A percentile compares a stretch with the other conserved stretches of the same genome.
Evolutionary conservation across 2,888 invertebrate species (phyloP).

Genomic region (Tachina grossa): DNA sequence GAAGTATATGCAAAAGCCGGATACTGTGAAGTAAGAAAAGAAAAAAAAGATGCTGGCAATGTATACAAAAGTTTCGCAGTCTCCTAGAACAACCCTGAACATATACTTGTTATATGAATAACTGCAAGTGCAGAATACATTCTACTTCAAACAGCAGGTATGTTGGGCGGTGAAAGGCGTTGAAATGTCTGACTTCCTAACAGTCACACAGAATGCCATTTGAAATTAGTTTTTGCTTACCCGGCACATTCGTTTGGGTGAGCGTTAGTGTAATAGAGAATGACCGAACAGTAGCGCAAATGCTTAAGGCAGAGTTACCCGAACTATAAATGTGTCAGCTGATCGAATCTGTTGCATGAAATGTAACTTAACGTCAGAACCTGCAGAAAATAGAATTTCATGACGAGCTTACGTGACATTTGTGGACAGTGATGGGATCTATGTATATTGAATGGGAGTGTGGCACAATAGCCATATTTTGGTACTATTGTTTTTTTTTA

Average conservation of each 20-base stretch:
- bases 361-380: no score
- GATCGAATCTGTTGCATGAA: no score
- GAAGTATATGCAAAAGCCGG: neutral
- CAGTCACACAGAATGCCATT: neutral
- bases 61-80: neutral
- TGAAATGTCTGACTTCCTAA: neutral
- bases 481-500: no score
- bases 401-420: no score
- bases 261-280: neutral
- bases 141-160: neutral
- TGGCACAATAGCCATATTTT: no score
- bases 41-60: neutral
- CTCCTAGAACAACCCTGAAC: neutral
- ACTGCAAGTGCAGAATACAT: neutral
- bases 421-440: no score
- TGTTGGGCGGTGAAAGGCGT: neutral
- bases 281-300: no score
- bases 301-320: neutral
- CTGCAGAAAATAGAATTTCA: no score
- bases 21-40: neutral
- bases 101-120: neutral
- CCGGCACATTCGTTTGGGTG: neutral
- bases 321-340: neutral
- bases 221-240: slow-evolving; percentile 7
- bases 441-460: no score